Conservation (phyloP, 2,797 vertebrate genomes). For the Cynodonichthys magdalenae region DNA sequence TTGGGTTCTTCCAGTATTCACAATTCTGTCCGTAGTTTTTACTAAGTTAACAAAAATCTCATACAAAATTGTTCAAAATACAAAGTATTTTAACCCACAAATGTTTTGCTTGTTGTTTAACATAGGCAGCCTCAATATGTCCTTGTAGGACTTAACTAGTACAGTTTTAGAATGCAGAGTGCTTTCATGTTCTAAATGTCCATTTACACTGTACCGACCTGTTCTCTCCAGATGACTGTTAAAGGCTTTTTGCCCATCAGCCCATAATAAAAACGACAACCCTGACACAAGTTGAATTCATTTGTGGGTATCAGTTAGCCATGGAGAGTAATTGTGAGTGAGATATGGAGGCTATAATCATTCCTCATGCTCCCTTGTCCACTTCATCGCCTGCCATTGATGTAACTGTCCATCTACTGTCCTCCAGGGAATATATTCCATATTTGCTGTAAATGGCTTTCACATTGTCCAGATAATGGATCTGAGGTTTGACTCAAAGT, state of each 20-base stretch:
- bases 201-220: constrained; percentile 5
- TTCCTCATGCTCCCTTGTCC: constrained; percentile 60
- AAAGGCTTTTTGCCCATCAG: constrained; percentile 47
- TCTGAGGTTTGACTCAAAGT: constrained; percentile 45
- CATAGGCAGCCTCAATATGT: neutral
- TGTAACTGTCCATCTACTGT: constrained; percentile 68
- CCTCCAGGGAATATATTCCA: constrained; percentile 66
- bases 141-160: neutral
- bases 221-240: constrained; percentile 30
- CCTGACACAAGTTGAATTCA: constrained; percentile 59
- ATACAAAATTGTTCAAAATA: neutral
- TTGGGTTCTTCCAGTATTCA: too few species aligned
- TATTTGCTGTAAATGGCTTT: constrained; percentile 70
- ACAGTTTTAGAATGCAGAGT: constrained; percentile 4
- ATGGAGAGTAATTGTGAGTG: constrained; percentile 55
- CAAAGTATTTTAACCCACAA: neutral
- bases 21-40: too few species aligned
- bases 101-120: neutral
- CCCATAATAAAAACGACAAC: constrained; percentile 55
- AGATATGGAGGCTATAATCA: constrained; percentile 57
- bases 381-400: constrained; percentile 69
- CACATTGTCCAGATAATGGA: constrained; percentile 66
- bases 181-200: constrained; percentile 25
- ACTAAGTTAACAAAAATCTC: too few species aligned
- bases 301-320: constrained; percentile 57